Percentiles rank a stretch among this genome's conserved stretches.
These are phyloP conservation scores for Phataginus tricuspis DNA, from an alignment of 2,797 vertebrate genomes.

Conservation along the genomic window DNA sequence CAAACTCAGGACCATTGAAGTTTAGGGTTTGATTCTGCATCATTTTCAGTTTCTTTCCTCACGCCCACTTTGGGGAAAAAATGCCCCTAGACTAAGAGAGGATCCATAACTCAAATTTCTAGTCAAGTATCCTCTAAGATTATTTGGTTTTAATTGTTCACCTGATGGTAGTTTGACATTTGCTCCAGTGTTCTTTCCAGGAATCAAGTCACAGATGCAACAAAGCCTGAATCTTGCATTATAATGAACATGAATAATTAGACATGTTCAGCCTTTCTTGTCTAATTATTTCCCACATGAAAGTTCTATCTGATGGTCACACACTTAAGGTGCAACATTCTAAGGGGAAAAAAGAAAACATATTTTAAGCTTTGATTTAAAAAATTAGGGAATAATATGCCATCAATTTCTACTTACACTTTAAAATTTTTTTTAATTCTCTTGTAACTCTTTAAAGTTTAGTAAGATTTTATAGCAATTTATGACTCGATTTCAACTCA, in stretches of 20 bases:
- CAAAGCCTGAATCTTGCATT: not conserved
- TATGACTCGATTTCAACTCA: not conserved
- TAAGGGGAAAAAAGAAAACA: not conserved
- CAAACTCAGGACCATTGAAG: not conserved
- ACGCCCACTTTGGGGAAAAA: not conserved
- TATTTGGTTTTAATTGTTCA: not conserved
- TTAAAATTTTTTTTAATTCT: not conserved
- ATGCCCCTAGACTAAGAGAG: not conserved
- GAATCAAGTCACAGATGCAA: constrained; percentile 27
- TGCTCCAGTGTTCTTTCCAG: not conserved
- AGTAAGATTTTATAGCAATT: constrained; percentile 10
- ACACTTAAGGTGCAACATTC: not conserved
- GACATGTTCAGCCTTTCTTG: not conserved
- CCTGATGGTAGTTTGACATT: constrained; percentile 40
- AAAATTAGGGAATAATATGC: not conserved
- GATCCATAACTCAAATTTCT: not conserved
- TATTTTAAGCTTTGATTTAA: constrained; percentile 16
- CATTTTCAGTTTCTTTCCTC: not conserved
- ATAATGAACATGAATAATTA: too few species aligned
- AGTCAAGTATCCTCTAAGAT: not conserved
- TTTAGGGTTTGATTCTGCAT: not conserved
- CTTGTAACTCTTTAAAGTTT: not conserved
- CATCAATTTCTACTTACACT: not conserved
- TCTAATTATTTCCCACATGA: not conserved
- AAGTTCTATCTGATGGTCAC: not conserved